Percentiles rank a stretch among this genome's conserved stretches.
Evolutionary conservation across 2,113 vertebrate species (phyloP).

Genomic region (Alethe diademata): DNA sequence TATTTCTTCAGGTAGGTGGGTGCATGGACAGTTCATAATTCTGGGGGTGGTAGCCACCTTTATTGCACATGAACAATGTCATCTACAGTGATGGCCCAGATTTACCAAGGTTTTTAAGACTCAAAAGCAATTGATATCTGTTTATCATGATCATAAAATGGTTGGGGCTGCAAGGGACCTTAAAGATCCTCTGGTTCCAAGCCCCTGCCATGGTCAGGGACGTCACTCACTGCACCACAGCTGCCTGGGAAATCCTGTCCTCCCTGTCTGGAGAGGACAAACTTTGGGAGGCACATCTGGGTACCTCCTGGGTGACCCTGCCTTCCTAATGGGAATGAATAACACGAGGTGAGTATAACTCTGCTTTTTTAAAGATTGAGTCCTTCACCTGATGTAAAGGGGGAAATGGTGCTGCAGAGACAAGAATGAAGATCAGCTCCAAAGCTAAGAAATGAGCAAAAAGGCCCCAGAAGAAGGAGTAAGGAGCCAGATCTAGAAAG

Average conservation of each 20-base stretch:
- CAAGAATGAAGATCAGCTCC: background rate
- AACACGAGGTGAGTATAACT: background rate
- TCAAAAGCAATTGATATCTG: background rate
- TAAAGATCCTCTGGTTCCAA: background rate
- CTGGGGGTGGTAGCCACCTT: background rate
- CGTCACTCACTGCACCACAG: background rate
- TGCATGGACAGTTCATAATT: background rate
- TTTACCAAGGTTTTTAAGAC: background rate
- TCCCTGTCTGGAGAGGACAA: background rate
- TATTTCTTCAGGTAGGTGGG: background rate
- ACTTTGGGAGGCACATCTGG: accelerated
- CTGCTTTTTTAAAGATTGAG: background rate
- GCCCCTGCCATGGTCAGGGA: background rate
- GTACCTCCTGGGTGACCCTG: background rate
- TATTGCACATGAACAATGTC: background rate
- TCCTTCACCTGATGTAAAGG: background rate
- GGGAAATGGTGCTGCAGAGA: background rate
- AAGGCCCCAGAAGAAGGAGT: background rate
- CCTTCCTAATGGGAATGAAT: background rate
- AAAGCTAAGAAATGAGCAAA: background rate
- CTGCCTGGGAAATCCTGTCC: background rate
- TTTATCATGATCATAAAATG: background rate
- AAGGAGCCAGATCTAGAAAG: background rate
- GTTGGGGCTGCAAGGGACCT: background rate
- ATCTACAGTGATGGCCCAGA: background rate